Percentiles rank a stretch among this genome's conserved stretches.
Conservation (phyloP, 1,140 invertebrate species). For the Carcinoscorpius rotundicauda region DNA sequence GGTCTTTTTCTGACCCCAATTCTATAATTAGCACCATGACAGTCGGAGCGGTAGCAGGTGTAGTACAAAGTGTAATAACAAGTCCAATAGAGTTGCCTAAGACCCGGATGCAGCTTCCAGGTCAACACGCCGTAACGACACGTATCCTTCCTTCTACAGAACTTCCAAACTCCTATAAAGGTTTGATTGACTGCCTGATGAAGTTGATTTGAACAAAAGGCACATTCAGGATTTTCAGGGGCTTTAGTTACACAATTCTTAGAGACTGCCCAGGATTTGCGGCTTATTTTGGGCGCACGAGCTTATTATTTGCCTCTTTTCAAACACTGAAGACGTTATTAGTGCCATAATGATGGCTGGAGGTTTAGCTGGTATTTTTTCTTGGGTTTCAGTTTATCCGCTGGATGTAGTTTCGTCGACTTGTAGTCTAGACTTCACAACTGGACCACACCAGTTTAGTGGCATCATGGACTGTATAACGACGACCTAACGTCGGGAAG, state of each 20-base stretch:
- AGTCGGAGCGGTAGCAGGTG: slow-evolving; percentile 47
- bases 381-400: slow-evolving; percentile 76
- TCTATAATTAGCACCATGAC: slow-evolving; percentile 49
- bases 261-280: slow-evolving; percentile 54
- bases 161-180: slow-evolving; percentile 29
- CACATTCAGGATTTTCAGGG: slow-evolving; percentile 55
- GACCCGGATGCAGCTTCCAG: slow-evolving; percentile 56
- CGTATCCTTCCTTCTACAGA: slow-evolving; percentile 5
- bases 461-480: slow-evolving; percentile 55
- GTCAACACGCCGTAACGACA: slow-evolving; percentile 16
- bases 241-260: slow-evolving; percentile 54
- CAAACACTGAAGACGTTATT: slow-evolving; percentile 25
- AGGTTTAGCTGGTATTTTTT: slow-evolving; percentile 64
- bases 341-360: slow-evolving; percentile 54
- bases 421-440: slow-evolving; percentile 65
- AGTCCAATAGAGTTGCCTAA: slow-evolving; percentile 79
- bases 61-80: slow-evolving; percentile 65
- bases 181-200: slow-evolving; percentile 49
- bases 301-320: slow-evolving; percentile 37
- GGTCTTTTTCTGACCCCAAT: slow-evolving; percentile 41
- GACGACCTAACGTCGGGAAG: slow-evolving; percentile 54
- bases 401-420: slow-evolving; percentile 80
- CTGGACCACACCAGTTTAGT: slow-evolving; percentile 41
- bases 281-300: slow-evolving; percentile 62
- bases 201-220: slow-evolving; percentile 50